Conservation (phyloP, 2,888 invertebrate species). For the Amblyjoppa fuscipennis region DNA sequence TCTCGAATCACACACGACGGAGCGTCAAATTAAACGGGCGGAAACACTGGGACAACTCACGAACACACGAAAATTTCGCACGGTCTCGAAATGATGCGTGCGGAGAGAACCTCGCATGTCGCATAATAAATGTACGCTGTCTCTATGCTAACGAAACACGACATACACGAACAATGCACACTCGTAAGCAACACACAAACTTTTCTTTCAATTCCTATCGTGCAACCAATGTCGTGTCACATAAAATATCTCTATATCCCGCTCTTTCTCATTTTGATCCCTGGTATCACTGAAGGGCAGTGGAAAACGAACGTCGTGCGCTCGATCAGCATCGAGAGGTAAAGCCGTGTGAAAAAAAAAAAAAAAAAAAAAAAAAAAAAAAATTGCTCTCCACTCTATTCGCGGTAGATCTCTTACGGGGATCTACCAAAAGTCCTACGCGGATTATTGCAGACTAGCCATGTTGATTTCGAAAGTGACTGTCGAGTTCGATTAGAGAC, state of each 20-base stretch:
- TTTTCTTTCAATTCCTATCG: conserved; percentile 20
- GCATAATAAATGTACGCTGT: conserved; percentile 68
- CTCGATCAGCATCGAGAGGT: neutral
- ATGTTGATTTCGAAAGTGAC: no score
- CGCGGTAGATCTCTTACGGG: no score
- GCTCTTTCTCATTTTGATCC: conserved; percentile 25
- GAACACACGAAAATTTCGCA: conserved; percentile 51
- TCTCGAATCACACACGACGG: conserved; percentile 6
- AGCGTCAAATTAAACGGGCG: conserved; percentile 13
- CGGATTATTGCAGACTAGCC: no score
- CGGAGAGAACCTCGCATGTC: conserved; percentile 65
- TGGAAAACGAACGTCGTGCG: conserved; percentile 2
- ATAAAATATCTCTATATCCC: conserved; percentile 18
- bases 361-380: neutral
- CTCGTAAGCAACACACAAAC: conserved; percentile 6
- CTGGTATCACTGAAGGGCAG: neutral
- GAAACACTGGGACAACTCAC: conserved; percentile 59
- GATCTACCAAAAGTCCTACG: no score
- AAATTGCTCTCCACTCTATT: neutral
- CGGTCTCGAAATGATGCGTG: conserved; percentile 54
- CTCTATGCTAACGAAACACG: conserved; percentile 58
- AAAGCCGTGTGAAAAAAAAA: neutral
- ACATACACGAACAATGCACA: conserved; percentile 48
- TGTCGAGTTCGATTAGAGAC: no score
- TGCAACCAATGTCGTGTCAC: conserved; percentile 17